Conservation (phyloP, 2,113 vertebrate species). For the Arizona elegans region DNA sequence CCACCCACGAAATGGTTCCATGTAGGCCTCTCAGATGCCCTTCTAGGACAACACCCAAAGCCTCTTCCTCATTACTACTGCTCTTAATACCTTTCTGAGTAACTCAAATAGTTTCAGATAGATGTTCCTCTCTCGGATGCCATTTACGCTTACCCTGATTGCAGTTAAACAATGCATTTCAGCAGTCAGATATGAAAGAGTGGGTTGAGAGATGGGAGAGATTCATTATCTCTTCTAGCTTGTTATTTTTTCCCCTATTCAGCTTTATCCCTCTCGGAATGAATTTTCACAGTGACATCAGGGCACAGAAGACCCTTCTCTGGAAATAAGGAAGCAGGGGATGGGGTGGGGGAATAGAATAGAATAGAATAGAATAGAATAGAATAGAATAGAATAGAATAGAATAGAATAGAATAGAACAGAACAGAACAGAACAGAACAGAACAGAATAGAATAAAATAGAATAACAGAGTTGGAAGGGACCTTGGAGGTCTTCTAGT, state of each 20-base stretch:
- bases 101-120: neutral
- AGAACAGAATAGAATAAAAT: too few relatives aligned
- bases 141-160: neutral
- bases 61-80: neutral
- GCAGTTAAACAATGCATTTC: neutral
- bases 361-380: too few relatives aligned
- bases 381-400: too few relatives aligned
- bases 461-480: too few relatives aligned
- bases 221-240: neutral
- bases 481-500: too few relatives aligned
- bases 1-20: neutral
- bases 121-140: neutral
- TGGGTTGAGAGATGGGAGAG: neutral
- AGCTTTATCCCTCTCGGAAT: neutral
- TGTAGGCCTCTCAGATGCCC: neutral
- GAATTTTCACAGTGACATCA: neutral
- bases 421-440: too few relatives aligned
- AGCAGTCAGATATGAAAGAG: neutral
- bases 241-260: neutral
- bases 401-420: too few relatives aligned
- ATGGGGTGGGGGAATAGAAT: neutral
- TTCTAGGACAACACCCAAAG: neutral
- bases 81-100: neutral
- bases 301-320: neutral
- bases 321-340: neutral